Conservation (phyloP, 2,113 vertebrate species). For the Aptenodytes forsteri region DNA sequence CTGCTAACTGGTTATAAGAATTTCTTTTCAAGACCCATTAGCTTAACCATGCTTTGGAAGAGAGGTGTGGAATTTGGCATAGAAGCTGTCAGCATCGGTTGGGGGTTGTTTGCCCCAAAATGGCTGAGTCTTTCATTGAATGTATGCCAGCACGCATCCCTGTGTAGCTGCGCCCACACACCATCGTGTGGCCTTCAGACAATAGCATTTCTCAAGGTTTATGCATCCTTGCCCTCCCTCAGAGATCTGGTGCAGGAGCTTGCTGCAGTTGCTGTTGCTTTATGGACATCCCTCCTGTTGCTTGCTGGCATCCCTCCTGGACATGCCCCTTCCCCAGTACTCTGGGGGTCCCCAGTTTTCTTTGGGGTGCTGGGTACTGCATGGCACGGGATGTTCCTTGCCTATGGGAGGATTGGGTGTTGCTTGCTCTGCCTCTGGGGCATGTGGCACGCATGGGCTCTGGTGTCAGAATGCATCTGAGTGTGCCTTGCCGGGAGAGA, state of each 20-base stretch:
- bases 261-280: background rate
- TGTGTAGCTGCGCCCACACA: background rate
- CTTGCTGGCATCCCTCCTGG: background rate
- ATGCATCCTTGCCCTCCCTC: background rate
- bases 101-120: background rate
- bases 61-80: background rate
- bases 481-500: background rate
- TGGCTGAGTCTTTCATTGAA: background rate
- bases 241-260: background rate
- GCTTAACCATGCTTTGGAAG: background rate
- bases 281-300: background rate
- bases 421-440: background rate
- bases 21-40: slow-evolving; percentile 32
- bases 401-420: background rate
- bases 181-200: background rate
- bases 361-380: background rate
- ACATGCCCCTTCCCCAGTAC: background rate
- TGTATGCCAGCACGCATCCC: background rate
- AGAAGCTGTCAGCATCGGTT: background rate
- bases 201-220: background rate
- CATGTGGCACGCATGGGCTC: fast-evolving
- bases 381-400: background rate
- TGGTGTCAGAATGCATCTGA: background rate
- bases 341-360: background rate
- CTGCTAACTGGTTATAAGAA: background rate